Conservation (phyloP, 2,888 invertebrate genomes). For the Noctua fimbriata region DNA sequence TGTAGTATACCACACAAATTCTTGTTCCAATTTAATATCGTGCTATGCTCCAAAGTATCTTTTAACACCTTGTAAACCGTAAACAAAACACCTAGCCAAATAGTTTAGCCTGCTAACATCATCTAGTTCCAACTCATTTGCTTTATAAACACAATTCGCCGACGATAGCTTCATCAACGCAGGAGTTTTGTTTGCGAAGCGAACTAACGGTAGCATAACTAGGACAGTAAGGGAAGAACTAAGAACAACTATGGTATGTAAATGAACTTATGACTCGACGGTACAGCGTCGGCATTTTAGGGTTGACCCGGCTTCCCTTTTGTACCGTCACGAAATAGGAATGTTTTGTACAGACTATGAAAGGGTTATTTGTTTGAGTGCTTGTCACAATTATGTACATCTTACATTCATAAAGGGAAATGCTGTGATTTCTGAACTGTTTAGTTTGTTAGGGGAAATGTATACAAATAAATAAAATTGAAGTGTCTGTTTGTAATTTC, state of each 20-base stretch:
- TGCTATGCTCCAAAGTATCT: neutral
- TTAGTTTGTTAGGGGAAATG: neutral
- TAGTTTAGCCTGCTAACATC: conserved; percentile 3
- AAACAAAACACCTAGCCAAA: conserved; percentile 9
- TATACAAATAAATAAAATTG: neutral
- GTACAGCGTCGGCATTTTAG: conserved; percentile 43
- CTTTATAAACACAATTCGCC: conserved; percentile 34
- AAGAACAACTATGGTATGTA: conserved; percentile 59
- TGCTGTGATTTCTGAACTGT: conserved; percentile 25
- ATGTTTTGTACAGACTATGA: conserved; percentile 48
- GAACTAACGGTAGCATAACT: conserved; percentile 49
- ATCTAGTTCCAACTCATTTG: conserved; percentile 22
- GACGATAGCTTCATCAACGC: conserved; percentile 54
- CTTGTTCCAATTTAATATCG: neutral
- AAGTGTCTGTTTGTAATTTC: too few relatives aligned
- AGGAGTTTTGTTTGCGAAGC: conserved; percentile 53
- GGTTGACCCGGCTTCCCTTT: conserved; percentile 37
- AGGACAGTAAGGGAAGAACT: conserved; percentile 47
- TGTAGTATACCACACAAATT: too few relatives aligned
- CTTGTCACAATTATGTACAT: conserved; percentile 24
- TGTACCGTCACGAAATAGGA: conserved; percentile 40
- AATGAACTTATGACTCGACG: conserved; percentile 41
- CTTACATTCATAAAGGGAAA: conserved; percentile 18
- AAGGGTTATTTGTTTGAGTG: conserved; percentile 38
- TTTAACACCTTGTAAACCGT: conserved; percentile 12